Evolutionary conservation across 2,888 invertebrate species (phyloP).

Genomic region (Cantharis flavilabris): DNA sequence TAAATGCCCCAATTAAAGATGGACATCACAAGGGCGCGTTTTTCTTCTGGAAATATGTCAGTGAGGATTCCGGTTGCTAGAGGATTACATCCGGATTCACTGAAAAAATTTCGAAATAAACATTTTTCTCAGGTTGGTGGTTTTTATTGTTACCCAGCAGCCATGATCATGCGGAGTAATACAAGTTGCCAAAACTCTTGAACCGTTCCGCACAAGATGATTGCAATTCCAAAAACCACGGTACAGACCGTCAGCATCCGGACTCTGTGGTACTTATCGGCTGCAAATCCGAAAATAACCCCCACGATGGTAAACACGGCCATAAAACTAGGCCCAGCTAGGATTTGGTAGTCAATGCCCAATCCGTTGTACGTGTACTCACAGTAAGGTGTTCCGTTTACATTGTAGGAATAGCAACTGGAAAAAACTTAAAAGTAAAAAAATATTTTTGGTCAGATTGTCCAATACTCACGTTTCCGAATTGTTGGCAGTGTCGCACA

Average conservation of each 20-base stretch:
- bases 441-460: background rate
- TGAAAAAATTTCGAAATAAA: slow-evolving; percentile 41
- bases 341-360: slow-evolving; percentile 88
- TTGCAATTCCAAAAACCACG: slow-evolving; percentile 79
- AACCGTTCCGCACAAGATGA: slow-evolving; percentile 83
- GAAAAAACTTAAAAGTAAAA: slow-evolving; percentile 7
- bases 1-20: slow-evolving; percentile 97
- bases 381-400: slow-evolving; percentile 79
- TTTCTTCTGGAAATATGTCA: slow-evolving; percentile 78
- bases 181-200: slow-evolving; percentile 90
- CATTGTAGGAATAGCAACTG: slow-evolving; percentile 67
- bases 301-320: slow-evolving; percentile 89
- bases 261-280: slow-evolving; percentile 79
- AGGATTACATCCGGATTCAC: slow-evolving; percentile 88
- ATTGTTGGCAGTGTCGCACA: slow-evolving; percentile 62
- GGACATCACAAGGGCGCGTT: slow-evolving; percentile 86
- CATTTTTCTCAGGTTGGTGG: background rate
- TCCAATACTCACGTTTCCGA: slow-evolving; percentile 58
- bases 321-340: slow-evolving; percentile 93
- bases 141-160: slow-evolving; percentile 71
- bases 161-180: slow-evolving; percentile 81
- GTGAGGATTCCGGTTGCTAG: slow-evolving; percentile 82
- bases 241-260: slow-evolving; percentile 77
- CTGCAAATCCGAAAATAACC: slow-evolving; percentile 80
- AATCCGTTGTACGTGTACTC: slow-evolving; percentile 93